Evolutionary conservation across 2,113 vertebrate genomes (phyloP).

Genomic region (Pterophyllum scalare): DNA sequence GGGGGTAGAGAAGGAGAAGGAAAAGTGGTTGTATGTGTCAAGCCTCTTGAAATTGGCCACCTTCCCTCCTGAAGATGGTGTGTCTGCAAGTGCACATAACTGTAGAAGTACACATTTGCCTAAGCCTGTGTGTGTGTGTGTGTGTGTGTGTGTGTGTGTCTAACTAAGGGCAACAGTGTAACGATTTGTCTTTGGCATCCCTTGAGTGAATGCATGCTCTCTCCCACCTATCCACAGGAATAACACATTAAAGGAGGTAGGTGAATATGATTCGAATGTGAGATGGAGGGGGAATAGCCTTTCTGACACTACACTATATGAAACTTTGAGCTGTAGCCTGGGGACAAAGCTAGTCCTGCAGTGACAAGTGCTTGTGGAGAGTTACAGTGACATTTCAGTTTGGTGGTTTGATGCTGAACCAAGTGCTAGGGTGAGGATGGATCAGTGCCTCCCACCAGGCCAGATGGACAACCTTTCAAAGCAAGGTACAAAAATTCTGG

Average conservation of each 20-base stretch:
- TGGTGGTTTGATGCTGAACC: conserved; percentile 62
- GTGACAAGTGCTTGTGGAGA: conserved; percentile 66
- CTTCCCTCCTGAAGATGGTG: conserved; percentile 46
- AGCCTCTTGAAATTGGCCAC: conserved; percentile 69
- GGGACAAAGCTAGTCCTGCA: conserved; percentile 50
- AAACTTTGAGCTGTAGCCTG: conserved; percentile 47
- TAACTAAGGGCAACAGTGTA: conserved; percentile 28
- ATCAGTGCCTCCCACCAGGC: conserved; percentile 59
- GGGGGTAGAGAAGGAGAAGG: conserved; percentile 10
- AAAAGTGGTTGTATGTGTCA: conserved; percentile 62
- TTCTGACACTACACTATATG: conserved; percentile 58
- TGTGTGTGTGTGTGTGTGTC: not conserved
- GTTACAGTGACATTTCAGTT: conserved; percentile 77
- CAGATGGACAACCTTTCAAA: conserved; percentile 50
- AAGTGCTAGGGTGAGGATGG: conserved; percentile 55
- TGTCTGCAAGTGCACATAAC: conserved; percentile 29
- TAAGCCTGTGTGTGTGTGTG: conserved; percentile 3
- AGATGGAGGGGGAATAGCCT: conserved; percentile 54
- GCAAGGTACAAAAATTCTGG: conserved; percentile 28
- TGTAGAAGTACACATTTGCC: not conserved
- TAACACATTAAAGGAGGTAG: conserved; percentile 55
- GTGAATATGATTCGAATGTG: conserved; percentile 55
- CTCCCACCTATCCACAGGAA: conserved; percentile 42
- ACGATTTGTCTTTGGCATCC: conserved; percentile 46
- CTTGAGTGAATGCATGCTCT: conserved; percentile 43